These are phyloP conservation scores for Taxidea taxus DNA, from an alignment of 2,113 vertebrate species.

Conservation along the genomic window DNA sequence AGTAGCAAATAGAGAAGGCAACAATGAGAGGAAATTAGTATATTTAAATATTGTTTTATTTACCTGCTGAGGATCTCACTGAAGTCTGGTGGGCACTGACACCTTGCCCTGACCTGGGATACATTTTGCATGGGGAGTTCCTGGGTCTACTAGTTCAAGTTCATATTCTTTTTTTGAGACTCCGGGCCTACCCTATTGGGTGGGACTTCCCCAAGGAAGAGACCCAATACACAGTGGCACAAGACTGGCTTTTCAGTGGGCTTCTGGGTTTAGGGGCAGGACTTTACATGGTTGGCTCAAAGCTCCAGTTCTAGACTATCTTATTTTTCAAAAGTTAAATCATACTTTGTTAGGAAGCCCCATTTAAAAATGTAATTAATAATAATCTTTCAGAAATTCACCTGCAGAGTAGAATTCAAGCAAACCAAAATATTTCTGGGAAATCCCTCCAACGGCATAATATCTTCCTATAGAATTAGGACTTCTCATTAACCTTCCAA, in stretches of 20 bases:
- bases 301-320: not conserved
- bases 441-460: not conserved
- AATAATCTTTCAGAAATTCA: not conserved
- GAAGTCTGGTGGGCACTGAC: not conserved
- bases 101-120: not conserved
- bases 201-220: not conserved
- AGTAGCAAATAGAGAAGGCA: not conserved
- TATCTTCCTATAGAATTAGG: not conserved
- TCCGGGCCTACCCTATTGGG: fast-evolving
- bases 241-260: not conserved
- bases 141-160: not conserved
- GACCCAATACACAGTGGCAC: not conserved
- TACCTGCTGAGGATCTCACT: not conserved
- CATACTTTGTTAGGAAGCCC: not conserved
- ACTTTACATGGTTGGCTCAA: not conserved
- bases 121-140: not conserved
- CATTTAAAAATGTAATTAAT: not conserved
- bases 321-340: not conserved
- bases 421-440: not conserved
- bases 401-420: not conserved
- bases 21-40: not conserved
- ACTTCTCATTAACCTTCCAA: not conserved
- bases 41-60: not conserved
- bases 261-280: not conserved
- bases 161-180: not conserved